A percentile compares a stretch with the other conserved stretches of the same genome.
phyloP scores from a whole-genome alignment of 1,140 invertebrate genomes.

The Sarcophaga peregrina region DNA sequence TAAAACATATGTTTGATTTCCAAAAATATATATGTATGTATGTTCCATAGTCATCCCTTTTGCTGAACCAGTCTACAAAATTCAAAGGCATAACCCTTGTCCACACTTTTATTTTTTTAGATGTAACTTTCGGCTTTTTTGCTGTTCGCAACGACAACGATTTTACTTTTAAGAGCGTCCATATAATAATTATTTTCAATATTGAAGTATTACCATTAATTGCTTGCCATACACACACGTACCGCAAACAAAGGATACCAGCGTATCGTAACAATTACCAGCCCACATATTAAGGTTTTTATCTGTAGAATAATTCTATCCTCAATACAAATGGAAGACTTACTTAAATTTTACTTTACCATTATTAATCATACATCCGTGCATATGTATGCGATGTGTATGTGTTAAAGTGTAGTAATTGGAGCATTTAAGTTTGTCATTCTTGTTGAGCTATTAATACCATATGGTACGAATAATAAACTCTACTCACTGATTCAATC shows the following conservation, averaged over 20 bases:
- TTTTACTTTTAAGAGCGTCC: not conserved
- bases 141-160: not conserved
- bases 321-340: not conserved
- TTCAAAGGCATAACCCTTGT: constrained; percentile 2
- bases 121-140: constrained; percentile 1
- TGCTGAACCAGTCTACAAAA: not conserved
- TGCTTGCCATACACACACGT: not conserved
- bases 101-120: not conserved
- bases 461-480: no score
- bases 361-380: not conserved
- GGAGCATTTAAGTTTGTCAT: not conserved
- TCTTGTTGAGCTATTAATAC: not conserved
- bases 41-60: not conserved
- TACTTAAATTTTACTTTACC: not conserved
- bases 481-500: no score
- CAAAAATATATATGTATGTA: not conserved
- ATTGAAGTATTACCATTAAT: constrained; percentile 20
- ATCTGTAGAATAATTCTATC: not conserved
- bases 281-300: not conserved
- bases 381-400: not conserved
- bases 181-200: not conserved
- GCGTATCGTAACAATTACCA: not conserved
- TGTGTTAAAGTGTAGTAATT: constrained; percentile 17
- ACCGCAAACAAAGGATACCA: not conserved
- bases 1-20: constrained; percentile 5